Conservation (phyloP, 1,140 invertebrate genomes). For the Hormaphis cornu region DNA sequence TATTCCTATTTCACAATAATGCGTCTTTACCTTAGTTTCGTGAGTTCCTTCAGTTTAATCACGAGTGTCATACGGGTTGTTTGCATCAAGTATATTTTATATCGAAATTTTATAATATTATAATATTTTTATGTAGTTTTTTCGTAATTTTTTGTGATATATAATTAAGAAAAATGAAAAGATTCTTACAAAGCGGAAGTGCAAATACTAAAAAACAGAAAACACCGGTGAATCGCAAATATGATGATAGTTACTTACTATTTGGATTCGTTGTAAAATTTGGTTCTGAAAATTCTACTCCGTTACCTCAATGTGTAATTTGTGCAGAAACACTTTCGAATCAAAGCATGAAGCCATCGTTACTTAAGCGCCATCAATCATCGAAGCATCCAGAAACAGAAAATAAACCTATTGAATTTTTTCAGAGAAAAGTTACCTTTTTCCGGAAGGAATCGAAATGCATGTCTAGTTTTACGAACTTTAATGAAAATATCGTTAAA, state of each 20-base stretch:
- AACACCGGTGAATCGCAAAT: neutral
- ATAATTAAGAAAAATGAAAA: too few species aligned
- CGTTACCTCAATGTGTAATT: neutral
- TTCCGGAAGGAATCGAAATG: neutral
- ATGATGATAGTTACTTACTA: neutral
- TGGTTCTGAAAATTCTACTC: neutral
- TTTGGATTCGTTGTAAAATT: neutral
- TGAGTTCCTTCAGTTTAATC: too few species aligned
- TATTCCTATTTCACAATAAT: too few species aligned
- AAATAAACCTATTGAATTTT: conserved; percentile 34
- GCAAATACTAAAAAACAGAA: neutral
- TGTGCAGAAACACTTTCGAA: neutral
- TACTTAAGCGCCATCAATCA: conserved; percentile 36
- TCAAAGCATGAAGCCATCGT: conserved; percentile 25
- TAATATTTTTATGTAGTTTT: too few species aligned
- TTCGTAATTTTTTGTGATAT: too few species aligned
- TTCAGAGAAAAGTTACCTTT: conserved; percentile 20
- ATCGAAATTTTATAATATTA: too few species aligned
- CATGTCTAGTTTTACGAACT: neutral
- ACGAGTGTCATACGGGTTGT: too few species aligned
- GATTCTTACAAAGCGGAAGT: too few species aligned
- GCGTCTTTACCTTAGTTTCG: too few species aligned
- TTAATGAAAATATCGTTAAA: neutral
- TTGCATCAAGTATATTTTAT: too few species aligned
- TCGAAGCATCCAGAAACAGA: neutral